phyloP scores from a whole-genome alignment of 2,888 invertebrate species.

The Diloba caeruleocephala region DNA sequence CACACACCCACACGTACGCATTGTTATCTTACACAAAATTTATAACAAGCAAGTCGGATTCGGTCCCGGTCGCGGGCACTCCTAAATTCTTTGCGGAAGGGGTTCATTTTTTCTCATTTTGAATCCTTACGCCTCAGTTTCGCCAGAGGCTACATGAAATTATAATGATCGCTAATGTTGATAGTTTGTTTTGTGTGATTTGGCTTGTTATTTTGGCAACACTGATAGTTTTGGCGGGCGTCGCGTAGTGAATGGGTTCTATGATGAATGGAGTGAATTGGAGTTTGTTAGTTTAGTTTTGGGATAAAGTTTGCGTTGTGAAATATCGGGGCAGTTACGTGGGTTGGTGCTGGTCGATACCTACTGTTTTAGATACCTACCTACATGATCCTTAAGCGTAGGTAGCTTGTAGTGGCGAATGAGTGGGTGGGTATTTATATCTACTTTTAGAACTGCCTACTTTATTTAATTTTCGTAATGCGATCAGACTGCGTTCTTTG shows the following conservation, averaged over 20 bases:
- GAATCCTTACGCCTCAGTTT: constrained; percentile 69
- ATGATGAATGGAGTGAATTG: too few relatives aligned
- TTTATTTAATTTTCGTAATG: too few relatives aligned
- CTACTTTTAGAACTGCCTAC: too few relatives aligned
- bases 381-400: constrained; percentile 28
- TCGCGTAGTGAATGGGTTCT: constrained; percentile 66
- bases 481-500: too few relatives aligned
- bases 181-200: constrained; percentile 75
- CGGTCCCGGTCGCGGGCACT: constrained; percentile 82
- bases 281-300: constrained; percentile 55
- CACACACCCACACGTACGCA: constrained; percentile 86
- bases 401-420: not conserved
- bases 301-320: constrained; percentile 52
- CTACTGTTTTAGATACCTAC: constrained; percentile 51
- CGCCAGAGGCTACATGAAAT: constrained; percentile 77
- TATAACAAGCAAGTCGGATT: constrained; percentile 87
- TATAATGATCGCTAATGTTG: constrained; percentile 70
- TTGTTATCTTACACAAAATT: constrained; percentile 88
- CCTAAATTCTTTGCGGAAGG: constrained; percentile 87
- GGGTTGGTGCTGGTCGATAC: constrained; percentile 40
- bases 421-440: too few relatives aligned
- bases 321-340: constrained; percentile 40
- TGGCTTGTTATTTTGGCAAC: constrained; percentile 75
- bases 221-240: constrained; percentile 71
- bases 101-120: constrained; percentile 74